phyloP scores from a whole-genome alignment of 2,888 invertebrate species.

The Ichneumoninae sp. region DNA sequence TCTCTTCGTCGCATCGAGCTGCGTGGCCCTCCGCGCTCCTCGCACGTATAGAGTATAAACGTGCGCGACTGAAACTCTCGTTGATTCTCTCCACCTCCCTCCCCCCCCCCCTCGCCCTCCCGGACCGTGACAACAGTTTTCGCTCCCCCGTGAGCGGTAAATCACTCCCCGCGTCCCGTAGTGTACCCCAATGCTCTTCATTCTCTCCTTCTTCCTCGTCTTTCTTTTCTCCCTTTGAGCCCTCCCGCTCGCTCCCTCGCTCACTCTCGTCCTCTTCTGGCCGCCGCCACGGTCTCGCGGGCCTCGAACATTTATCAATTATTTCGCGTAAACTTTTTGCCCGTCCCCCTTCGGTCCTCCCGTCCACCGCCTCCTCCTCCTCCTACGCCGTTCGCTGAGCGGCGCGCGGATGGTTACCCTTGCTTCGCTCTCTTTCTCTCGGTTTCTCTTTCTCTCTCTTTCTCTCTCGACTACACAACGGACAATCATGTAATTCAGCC shows the following conservation, averaged over 20 bases:
- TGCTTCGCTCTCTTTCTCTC: not conserved
- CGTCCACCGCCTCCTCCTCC: constrained; percentile 12
- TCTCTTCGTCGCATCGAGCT: constrained; percentile 3
- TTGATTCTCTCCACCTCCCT: constrained; percentile 15
- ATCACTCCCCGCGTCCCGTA: constrained; percentile 72
- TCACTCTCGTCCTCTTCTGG: constrained; percentile 8
- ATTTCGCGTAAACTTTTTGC: constrained; percentile 78
- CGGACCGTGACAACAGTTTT: constrained; percentile 78
- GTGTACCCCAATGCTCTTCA: constrained; percentile 35
- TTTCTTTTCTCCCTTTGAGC: constrained; percentile 16
- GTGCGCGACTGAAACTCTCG: constrained; percentile 54
- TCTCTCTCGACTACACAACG: constrained; percentile 70
- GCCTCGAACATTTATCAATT: constrained; percentile 79
- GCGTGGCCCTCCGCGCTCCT: constrained; percentile 46
- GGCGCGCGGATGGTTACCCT: constrained; percentile 3
- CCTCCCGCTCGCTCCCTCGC: constrained; percentile 3
- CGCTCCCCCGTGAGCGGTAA: constrained; percentile 78
- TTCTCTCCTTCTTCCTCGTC: constrained; percentile 38
- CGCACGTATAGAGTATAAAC: constrained; percentile 52
- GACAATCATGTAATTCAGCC: constrained; percentile 77
- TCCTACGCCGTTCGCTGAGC: not conserved
- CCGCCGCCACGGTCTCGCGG: constrained; percentile 66
- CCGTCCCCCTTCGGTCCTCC: not conserved
- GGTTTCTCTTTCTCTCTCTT: too few relatives aligned
- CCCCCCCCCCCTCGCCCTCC: constrained; percentile 55